Conservation (phyloP, 1,140 invertebrate species). For the Brachionus sp. region DNA sequence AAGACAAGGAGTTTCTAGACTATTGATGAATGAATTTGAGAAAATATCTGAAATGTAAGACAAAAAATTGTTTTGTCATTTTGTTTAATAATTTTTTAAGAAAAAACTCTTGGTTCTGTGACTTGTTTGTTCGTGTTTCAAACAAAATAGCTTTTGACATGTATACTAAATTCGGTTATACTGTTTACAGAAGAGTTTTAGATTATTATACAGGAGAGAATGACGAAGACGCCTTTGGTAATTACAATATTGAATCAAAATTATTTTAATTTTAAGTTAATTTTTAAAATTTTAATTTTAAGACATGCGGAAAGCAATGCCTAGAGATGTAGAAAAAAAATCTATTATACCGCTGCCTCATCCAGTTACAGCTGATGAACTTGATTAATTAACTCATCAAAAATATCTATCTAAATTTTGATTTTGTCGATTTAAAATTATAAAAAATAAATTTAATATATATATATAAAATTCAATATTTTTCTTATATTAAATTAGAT, state of each 20-base stretch:
- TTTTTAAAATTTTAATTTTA: slow-evolving; percentile 49
- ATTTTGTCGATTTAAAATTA: neutral
- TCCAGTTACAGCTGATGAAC: slow-evolving; percentile 89
- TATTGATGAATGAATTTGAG: slow-evolving; percentile 90
- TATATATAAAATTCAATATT: too few relatives aligned
- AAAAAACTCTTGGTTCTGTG: slow-evolving; percentile 95
- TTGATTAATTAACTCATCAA: slow-evolving; percentile 70
- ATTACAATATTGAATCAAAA: slow-evolving; percentile 49
- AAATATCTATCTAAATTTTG: neutral
- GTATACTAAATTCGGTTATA: slow-evolving; percentile 94
- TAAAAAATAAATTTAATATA: neutral
- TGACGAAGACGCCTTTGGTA: slow-evolving; percentile 97
- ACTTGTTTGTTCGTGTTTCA: slow-evolving; percentile 93
- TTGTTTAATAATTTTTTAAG: slow-evolving; percentile 62
- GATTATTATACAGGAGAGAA: slow-evolving; percentile 96
- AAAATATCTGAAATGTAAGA: slow-evolving; percentile 86
- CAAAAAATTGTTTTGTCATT: neutral
- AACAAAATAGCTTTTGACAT: slow-evolving; percentile 95
- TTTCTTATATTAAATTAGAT: too few relatives aligned
- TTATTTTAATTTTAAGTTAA: neutral
- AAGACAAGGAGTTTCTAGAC: slow-evolving; percentile 81
- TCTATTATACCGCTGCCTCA: slow-evolving; percentile 87
- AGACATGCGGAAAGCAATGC: slow-evolving; percentile 98
- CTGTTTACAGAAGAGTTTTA: slow-evolving; percentile 87
- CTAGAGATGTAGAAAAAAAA: slow-evolving; percentile 83